Evolutionary conservation across 2,888 invertebrate genomes (phyloP).

Genomic region (Epiblema foenella): DNA sequence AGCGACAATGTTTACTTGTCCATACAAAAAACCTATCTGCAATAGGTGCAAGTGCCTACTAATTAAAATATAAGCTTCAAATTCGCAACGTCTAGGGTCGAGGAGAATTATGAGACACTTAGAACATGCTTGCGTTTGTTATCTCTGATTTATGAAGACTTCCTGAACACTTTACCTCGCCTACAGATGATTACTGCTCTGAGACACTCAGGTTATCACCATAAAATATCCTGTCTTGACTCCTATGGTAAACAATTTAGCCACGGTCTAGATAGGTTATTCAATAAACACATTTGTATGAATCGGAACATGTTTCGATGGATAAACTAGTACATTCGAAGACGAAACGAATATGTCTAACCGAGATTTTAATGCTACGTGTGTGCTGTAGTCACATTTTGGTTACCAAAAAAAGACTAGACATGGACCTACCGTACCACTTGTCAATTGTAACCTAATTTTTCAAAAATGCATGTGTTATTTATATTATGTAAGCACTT

Average conservation of each 20-base stretch:
- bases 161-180: constrained; percentile 17
- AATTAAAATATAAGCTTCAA: constrained; percentile 1
- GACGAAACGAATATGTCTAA: neutral
- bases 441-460: too few species aligned
- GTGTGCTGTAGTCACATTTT: too few species aligned
- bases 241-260: neutral
- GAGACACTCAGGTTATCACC: constrained; percentile 4
- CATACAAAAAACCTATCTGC: too few species aligned
- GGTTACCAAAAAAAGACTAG: too few species aligned
- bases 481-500: too few species aligned
- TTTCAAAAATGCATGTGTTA: too few species aligned
- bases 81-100: neutral
- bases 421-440: too few species aligned
- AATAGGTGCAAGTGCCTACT: neutral
- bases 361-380: too few species aligned
- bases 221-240: neutral
- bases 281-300: neutral
- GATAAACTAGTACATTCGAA: neutral
- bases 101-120: constrained; percentile 23
- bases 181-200: constrained; percentile 9
- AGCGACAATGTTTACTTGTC: too few species aligned
- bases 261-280: constrained; percentile 1
- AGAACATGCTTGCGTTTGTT: constrained; percentile 10
- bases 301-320: too few species aligned
- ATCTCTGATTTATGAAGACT: constrained; percentile 28